These are phyloP conservation scores for Itoplectis maculator DNA, from an alignment of 2,888 invertebrate genomes.

Conservation along the genomic window DNA sequence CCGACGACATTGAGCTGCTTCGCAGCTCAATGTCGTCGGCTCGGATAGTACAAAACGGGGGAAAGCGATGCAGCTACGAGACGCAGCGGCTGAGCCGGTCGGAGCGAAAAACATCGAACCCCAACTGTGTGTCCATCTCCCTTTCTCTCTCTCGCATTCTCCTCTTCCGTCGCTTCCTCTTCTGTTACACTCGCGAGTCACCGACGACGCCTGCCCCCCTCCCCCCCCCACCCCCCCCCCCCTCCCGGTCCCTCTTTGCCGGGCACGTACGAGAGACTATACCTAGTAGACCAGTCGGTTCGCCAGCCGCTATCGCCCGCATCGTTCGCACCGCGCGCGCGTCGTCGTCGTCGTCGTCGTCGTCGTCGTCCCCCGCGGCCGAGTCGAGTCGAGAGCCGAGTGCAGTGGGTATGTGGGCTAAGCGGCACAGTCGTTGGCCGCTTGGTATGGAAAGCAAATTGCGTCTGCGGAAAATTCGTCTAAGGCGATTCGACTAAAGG, in stretches of 20 bases:
- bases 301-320: background rate
- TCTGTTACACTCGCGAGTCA: conserved; percentile 28
- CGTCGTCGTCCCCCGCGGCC: background rate
- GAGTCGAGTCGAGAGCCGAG: background rate
- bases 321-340: background rate
- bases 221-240: conserved; percentile 23
- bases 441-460: no score
- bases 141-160: no score
- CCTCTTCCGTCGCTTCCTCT: conserved; percentile 27
- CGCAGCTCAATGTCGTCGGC: conserved; percentile 75
- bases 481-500: no score
- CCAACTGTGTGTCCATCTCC: no score
- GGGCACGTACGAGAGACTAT: background rate
- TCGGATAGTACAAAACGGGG: conserved; percentile 77
- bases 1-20: no score
- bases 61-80: conserved; percentile 73
- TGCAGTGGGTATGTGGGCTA: conserved; percentile 20
- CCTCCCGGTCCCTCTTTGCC: conserved; percentile 8
- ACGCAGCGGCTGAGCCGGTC: conserved; percentile 48
- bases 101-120: conserved; percentile 66
- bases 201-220: conserved; percentile 44
- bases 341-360: background rate
- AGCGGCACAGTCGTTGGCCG: conserved; percentile 64
- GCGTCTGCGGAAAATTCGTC: no score
- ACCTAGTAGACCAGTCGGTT: conserved; percentile 25